Base-by-base conservation (phyloP, 2,888 invertebrate genomes). In the Dolomedes plantarius region DNA sequence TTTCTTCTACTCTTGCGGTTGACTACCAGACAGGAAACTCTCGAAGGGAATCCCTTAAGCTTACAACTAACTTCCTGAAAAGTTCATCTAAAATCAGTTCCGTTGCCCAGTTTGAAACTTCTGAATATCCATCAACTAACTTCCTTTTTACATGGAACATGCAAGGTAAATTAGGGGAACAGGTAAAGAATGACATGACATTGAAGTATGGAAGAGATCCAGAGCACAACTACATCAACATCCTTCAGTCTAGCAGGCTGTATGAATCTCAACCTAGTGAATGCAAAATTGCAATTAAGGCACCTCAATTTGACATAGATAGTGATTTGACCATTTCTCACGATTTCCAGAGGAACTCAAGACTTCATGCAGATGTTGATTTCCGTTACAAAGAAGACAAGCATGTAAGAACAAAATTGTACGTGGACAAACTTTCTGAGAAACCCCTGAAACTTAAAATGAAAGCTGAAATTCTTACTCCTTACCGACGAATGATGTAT, bases 141-240 rank as follows among this genome's bases (percentile, higher is more conserved):
- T 76, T 75, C 64, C n/a, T 56, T 27, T 50, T 88, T 28, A 77
- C 46, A 16, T 88, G 85, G 77, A 77, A 87, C 64, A 67, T 80
- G 46, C 76, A 81, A 41, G 32, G 72, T 32, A 87, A 88, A 39
- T 71, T 46, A 11, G 68, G 13, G 5, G 78, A 87, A 62, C 78
- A 50, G 27, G 16, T 88, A 39, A 88, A 85, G 62, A 88, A 88
- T 39, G 87, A 88, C 28, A 19, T 88, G 9, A 85, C 75, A 11
- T 6, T 88, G 0, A 85, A 74, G 28, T 86, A 82, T 32, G 87
- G 87, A 5, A 31, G 19, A 32, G 50, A 80, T 13, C 76, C 39
- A 16, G 80, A 76, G 11, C 29, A 9, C 9, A 36, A 23, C 11
- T 76, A 72, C 27, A 36, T 87, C 27, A 71, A 32, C 0, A 1